Evolutionary conservation across 1,140 invertebrate genomes (phyloP).

Genomic region (Drosophila pseudoobscura): DNA sequence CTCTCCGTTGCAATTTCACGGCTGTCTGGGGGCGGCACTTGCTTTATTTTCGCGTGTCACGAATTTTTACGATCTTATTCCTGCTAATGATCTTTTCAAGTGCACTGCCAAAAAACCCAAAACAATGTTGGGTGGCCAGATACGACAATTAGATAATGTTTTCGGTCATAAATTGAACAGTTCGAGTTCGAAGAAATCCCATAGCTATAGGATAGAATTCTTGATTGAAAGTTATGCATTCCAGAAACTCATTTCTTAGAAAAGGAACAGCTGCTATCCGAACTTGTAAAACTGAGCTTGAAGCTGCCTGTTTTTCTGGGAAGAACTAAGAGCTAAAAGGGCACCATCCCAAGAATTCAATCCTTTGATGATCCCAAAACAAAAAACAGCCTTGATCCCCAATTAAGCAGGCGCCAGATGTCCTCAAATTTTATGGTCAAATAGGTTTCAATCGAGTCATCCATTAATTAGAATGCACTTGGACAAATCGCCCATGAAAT

Average conservation of each 20-base stretch:
- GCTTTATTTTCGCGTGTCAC: conserved; percentile 75
- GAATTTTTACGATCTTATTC: conserved; percentile 79
- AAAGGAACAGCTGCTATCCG: background rate
- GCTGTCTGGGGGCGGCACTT: conserved; percentile 65
- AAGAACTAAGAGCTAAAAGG: background rate
- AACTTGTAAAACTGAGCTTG: background rate
- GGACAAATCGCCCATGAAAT: conserved; percentile 75
- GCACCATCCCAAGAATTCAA: background rate
- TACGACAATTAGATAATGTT: conserved; percentile 25
- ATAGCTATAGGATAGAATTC: background rate
- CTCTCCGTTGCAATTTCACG: conserved; percentile 63
- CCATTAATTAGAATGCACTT: conserved; percentile 75
- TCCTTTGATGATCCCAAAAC: conserved; percentile 18
- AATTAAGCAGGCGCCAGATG: conserved; percentile 57
- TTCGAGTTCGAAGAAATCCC: conserved; percentile 16
- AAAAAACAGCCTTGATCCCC: conserved; percentile 41
- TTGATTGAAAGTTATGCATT: too few relatives aligned
- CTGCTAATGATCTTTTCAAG: conserved; percentile 75
- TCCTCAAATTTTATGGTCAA: conserved; percentile 62
- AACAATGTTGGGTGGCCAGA: conserved; percentile 37
- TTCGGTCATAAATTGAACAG: conserved; percentile 4
- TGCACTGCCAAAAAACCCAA: background rate
- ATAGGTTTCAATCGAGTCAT: conserved; percentile 37
- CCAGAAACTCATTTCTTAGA: background rate
- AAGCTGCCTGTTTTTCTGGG: too few relatives aligned